Evolutionary conservation across 2,888 invertebrate species (phyloP).

Genomic region (Aporophyla lueneburgensis): DNA sequence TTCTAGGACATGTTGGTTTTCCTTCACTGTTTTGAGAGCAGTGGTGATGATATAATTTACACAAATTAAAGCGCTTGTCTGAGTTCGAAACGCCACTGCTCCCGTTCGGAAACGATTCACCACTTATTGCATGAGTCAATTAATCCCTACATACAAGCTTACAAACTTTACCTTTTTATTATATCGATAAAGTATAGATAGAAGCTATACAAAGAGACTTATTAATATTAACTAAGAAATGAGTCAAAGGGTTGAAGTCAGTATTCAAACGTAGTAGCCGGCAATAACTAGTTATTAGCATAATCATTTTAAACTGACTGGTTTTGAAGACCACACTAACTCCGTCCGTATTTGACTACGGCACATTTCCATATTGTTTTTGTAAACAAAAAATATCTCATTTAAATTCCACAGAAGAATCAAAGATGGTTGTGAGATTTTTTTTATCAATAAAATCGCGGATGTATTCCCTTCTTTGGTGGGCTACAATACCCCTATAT

Average conservation of each 20-base stretch:
- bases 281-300: constrained; percentile 29
- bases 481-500: not conserved
- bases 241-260: constrained; percentile 7
- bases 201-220: not conserved
- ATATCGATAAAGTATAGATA: not conserved
- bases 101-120: no score
- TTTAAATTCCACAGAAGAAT: constrained; percentile 41
- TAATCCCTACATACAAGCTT: no score
- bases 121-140: no score
- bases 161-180: no score
- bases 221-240: not conserved
- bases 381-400: constrained; percentile 40
- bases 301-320: constrained; percentile 14
- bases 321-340: constrained; percentile 42
- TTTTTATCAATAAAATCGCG: not conserved
- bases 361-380: constrained; percentile 37
- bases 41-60: no score
- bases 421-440: constrained; percentile 1
- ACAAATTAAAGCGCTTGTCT: no score
- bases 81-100: no score
- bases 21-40: no score
- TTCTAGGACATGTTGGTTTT: no score
- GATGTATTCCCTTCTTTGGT: not conserved
- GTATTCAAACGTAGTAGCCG: constrained; percentile 24
- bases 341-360: constrained; percentile 23